phyloP scores from a whole-genome alignment of 2,888 invertebrate genomes.

The Plebejus melissa region DNA sequence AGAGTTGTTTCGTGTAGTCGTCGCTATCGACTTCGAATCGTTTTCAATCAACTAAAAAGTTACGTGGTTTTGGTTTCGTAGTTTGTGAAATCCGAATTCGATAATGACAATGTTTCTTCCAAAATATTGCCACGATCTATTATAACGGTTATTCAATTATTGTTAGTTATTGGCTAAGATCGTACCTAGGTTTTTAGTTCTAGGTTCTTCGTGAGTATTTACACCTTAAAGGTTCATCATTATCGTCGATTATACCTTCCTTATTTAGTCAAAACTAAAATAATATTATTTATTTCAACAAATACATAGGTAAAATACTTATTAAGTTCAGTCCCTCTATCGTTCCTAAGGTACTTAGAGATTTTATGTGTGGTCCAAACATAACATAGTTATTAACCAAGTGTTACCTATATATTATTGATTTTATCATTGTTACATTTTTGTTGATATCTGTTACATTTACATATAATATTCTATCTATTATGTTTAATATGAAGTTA shows the following conservation, averaged over 20 bases:
- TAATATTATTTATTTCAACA: slow-evolving; percentile 2
- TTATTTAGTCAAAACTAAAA: neutral
- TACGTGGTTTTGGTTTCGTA: slow-evolving; percentile 45
- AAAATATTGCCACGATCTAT: slow-evolving; percentile 70
- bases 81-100: slow-evolving; percentile 64
- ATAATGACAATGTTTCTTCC: slow-evolving; percentile 67
- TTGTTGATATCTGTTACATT: slow-evolving; percentile 14
- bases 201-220: slow-evolving; percentile 12
- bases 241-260: neutral
- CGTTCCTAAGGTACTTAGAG: slow-evolving; percentile 27
- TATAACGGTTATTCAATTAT: slow-evolving; percentile 46
- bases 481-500: neutral
- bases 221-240: slow-evolving; percentile 8
- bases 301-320: slow-evolving; percentile 1
- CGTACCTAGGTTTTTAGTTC: slow-evolving; percentile 24
- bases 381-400: slow-evolving; percentile 21
- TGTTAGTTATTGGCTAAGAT: slow-evolving; percentile 30
- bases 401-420: slow-evolving; percentile 11
- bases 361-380: slow-evolving; percentile 25
- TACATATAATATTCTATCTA: neutral
- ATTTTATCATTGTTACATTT: slow-evolving; percentile 22
- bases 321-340: slow-evolving; percentile 20
- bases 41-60: neutral
- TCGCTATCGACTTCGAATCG: slow-evolving; percentile 14
- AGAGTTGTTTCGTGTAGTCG: slow-evolving; percentile 17